Evolutionary conservation across 1,140 invertebrate species (phyloP).

Genomic region (Venustaconcha ellipsiformis): DNA sequence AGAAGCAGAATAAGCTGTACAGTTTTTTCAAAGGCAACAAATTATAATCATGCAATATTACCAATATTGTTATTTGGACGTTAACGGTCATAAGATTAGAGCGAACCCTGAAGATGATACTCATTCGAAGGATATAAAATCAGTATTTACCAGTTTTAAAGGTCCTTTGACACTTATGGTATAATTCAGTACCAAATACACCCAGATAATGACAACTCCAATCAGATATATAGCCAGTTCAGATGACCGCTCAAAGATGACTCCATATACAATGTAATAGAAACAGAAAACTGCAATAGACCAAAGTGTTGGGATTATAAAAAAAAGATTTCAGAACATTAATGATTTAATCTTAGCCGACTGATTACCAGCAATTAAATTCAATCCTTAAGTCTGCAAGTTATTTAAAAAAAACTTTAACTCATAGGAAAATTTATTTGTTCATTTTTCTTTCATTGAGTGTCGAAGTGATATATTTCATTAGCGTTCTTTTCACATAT

Average conservation of each 20-base stretch:
- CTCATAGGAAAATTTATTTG: neutral
- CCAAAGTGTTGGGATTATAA: neutral
- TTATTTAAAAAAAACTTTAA: neutral
- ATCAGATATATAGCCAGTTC: slow-evolving; percentile 51
- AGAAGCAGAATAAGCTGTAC: no score
- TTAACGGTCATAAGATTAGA: no score
- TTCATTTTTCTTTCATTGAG: neutral
- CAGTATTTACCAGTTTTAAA: slow-evolving; percentile 50
- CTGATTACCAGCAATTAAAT: no score
- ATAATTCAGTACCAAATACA: slow-evolving; percentile 59
- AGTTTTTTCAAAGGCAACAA: no score
- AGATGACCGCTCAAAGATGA: slow-evolving; percentile 54
- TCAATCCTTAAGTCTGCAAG: neutral
- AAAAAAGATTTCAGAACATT: neutral
- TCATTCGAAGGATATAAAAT: no score
- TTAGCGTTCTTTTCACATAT: neutral
- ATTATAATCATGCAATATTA: no score
- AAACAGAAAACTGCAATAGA: slow-evolving; percentile 48
- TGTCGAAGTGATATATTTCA: neutral
- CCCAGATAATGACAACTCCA: slow-evolving; percentile 46
- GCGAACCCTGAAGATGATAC: no score
- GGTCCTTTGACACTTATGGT: slow-evolving; percentile 34
- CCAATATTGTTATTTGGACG: no score
- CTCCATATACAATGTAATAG: slow-evolving; percentile 56
- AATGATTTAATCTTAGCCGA: no score